Conservation (phyloP, 2,797 vertebrate species). For the Crenichthys baileyi region DNA sequence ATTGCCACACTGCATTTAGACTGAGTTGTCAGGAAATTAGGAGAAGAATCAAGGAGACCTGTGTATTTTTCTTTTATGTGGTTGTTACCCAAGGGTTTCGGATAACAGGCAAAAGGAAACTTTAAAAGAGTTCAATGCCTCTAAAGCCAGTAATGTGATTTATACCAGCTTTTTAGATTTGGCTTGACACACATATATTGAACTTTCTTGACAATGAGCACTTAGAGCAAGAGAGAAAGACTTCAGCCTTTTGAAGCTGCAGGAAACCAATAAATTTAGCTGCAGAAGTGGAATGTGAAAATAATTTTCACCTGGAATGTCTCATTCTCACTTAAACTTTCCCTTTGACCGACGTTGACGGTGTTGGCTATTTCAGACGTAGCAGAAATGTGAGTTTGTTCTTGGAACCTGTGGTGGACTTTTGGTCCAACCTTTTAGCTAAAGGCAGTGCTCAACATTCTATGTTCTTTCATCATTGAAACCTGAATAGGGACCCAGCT, state of each 20-base stretch:
- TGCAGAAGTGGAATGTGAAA: conserved; percentile 13
- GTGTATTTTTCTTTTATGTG: conserved; percentile 41
- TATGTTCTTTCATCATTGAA: conserved; percentile 59
- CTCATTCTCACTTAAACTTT: conserved; percentile 45
- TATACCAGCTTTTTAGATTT: conserved; percentile 49
- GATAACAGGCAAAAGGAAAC: conserved; percentile 43
- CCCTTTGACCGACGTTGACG: conserved; percentile 42
- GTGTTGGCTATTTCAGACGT: conserved; percentile 68
- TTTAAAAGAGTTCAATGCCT: conserved; percentile 46
- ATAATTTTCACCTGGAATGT: conserved; percentile 54
- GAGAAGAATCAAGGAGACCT: conserved; percentile 30
- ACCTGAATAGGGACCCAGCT: conserved; percentile 49
- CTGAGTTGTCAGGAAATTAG: conserved; percentile 63
- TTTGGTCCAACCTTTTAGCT: conserved; percentile 55
- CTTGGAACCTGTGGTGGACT: conserved; percentile 60
- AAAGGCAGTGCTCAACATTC: conserved; percentile 51
- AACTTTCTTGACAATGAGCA: conserved; percentile 29
- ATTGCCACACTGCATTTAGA: conserved; percentile 46
- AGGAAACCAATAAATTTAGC: conserved; percentile 23
- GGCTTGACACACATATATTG: conserved; percentile 46
- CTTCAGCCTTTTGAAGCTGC: conserved; percentile 18
- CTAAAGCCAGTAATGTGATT: conserved; percentile 35
- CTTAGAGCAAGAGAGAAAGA: conserved; percentile 21
- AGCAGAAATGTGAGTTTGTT: conserved; percentile 47
- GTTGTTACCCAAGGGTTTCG: conserved; percentile 46